These are phyloP conservation scores for Zophobas morio DNA, from an alignment of 1,140 invertebrate genomes.

Conservation along the genomic window DNA sequence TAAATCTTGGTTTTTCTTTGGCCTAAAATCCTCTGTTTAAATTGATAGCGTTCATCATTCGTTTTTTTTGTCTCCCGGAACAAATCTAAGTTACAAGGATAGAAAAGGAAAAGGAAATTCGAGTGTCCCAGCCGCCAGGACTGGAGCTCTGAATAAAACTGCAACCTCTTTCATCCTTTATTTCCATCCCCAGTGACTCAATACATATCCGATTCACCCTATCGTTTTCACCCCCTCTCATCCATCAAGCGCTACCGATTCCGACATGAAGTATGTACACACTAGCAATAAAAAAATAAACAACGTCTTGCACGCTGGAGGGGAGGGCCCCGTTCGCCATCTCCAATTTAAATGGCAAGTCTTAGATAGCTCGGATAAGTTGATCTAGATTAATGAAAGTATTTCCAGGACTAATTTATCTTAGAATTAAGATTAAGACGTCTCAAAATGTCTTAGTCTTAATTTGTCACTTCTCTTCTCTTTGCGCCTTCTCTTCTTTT, in stretches of 20 bases:
- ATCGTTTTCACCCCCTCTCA: no score
- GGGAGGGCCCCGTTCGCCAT: conserved; percentile 10
- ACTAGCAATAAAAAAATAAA: conserved; percentile 25
- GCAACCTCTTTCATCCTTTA: no score
- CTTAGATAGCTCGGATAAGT: conserved; percentile 60
- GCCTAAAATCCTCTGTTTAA: no score
- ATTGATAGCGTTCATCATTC: no score
- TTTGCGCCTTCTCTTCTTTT: conserved; percentile 52
- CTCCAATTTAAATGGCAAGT: conserved; percentile 55
- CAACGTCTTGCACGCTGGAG: neutral
- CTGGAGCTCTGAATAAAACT: no score
- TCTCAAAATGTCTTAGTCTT: conserved; percentile 65
- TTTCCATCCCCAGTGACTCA: no score
- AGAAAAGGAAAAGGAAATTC: no score
- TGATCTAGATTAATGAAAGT: conserved; percentile 69
- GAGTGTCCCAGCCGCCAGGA: no score
- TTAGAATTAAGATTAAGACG: conserved; percentile 68
- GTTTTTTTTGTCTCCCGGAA: no score
- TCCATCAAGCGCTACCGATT: neutral
- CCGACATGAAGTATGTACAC: neutral
- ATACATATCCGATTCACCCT: no score
- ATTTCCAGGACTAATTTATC: conserved; percentile 67
- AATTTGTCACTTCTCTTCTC: conserved; percentile 64
- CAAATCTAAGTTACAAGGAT: no score
- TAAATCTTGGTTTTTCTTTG: no score